These are phyloP conservation scores for Tachyglossus aculeatus DNA, from an alignment of 2,797 vertebrate species.

Conservation along the genomic window DNA sequence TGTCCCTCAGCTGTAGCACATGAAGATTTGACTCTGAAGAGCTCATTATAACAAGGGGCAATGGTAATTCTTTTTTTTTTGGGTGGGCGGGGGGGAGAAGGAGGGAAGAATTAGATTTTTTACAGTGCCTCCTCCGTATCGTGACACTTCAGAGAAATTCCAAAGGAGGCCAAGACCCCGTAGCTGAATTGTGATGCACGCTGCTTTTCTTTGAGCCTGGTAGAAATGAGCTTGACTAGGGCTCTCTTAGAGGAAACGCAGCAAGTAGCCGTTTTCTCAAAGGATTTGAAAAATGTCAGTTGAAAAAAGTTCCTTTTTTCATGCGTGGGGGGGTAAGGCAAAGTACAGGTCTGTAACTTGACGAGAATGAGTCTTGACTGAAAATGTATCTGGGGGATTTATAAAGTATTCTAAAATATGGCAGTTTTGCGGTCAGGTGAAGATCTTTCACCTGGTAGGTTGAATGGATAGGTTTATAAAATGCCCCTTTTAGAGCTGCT, in stretches of 20 bases:
- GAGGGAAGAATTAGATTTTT: no score
- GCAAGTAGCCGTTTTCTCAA: slow-evolving; percentile 27
- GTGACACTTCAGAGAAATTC: slow-evolving; percentile 47
- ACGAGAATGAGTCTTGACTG: slow-evolving; percentile 33
- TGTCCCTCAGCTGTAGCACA: slow-evolving; percentile 52
- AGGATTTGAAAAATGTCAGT: slow-evolving; percentile 50
- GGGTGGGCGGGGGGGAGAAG: no score
- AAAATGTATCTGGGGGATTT: slow-evolving; percentile 26
- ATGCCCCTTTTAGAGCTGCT: slow-evolving; percentile 64
- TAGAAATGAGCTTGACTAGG: slow-evolving; percentile 48
- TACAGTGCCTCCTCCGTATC: slow-evolving; percentile 40
- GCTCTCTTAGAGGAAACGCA: background rate
- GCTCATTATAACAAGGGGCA: slow-evolving; percentile 36
- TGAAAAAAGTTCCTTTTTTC: slow-evolving; percentile 22
- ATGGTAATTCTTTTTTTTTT: background rate
- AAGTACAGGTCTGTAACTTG: slow-evolving; percentile 59
- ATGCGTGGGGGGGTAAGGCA: slow-evolving; percentile 1
- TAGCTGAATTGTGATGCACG: slow-evolving; percentile 62
- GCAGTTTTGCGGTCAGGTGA: slow-evolving; percentile 66
- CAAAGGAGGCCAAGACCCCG: slow-evolving; percentile 64
- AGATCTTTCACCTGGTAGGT: slow-evolving; percentile 56
- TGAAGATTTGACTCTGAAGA: slow-evolving; percentile 41
- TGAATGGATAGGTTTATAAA: slow-evolving; percentile 71
- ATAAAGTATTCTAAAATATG: slow-evolving; percentile 20
- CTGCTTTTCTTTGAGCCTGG: slow-evolving; percentile 45